Conservation (phyloP, 2,113 vertebrate species). For the Sylvilagus bachmani region DNA sequence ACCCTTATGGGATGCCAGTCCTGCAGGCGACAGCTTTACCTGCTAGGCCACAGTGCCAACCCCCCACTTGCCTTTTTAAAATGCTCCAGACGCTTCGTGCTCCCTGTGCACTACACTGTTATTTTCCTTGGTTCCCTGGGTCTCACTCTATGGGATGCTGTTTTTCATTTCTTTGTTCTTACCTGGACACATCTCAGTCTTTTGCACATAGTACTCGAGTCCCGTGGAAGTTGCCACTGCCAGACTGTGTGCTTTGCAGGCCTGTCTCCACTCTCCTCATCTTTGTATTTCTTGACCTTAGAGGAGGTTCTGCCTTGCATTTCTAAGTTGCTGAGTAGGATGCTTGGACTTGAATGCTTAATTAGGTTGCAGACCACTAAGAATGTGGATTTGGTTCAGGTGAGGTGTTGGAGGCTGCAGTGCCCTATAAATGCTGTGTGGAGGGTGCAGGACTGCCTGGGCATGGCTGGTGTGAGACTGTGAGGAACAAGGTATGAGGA, state of each 20-base stretch:
- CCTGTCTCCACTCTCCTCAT: not conserved
- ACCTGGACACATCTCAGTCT: not conserved
- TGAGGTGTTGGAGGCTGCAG: not conserved
- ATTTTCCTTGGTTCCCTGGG: slow-evolving; percentile 16
- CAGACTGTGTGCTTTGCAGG: not conserved
- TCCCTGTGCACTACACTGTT: not conserved
- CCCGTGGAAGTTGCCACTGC: not conserved
- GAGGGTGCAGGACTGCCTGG: not conserved
- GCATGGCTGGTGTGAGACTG: not conserved
- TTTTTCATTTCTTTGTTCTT: not conserved
- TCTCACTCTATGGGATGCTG: not conserved
- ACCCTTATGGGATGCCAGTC: no score
- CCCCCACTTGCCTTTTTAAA: not conserved
- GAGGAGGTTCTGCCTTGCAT: not conserved
- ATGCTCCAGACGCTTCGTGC: not conserved
- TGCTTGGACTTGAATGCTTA: not conserved
- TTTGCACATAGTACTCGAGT: not conserved
- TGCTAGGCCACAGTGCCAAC: no score
- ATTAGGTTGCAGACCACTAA: not conserved
- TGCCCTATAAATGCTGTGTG: not conserved
- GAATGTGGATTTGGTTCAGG: slow-evolving; percentile 2
- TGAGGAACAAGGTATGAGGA: not conserved
- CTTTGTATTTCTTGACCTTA: not conserved
- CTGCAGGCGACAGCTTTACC: no score
- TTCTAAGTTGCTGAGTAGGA: slow-evolving; percentile 37